Conservation (phyloP, 2,113 vertebrate genomes). For the Rhadina sibilatrix region DNA sequence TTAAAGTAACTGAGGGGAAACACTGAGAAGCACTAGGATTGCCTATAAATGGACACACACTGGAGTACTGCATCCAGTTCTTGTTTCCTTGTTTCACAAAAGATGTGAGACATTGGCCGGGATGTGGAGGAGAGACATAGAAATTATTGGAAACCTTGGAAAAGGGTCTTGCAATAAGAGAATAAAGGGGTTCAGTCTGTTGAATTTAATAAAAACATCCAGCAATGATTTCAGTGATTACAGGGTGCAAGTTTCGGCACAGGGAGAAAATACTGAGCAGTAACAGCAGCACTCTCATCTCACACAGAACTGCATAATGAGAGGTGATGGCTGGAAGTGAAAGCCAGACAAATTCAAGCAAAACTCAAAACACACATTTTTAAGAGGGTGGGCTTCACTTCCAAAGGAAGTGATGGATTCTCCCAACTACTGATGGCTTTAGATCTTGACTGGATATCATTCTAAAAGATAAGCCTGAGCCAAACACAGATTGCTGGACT, state of each 20-base stretch:
- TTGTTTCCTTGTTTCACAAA: not conserved
- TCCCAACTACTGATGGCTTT: slow-evolving; percentile 24
- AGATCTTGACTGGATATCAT: not conserved
- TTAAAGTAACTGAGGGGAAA: not conserved
- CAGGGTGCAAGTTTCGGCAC: not conserved
- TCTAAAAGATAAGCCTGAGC: slow-evolving; percentile 35
- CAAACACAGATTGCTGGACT: slow-evolving; percentile 27
- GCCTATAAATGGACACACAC: not conserved
- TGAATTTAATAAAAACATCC: slow-evolving; percentile 35
- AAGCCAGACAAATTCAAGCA: slow-evolving; percentile 39
- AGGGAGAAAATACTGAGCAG: not conserved
- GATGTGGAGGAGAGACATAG: not conserved
- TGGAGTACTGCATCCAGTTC: not conserved
- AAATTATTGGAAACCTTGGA: not conserved
- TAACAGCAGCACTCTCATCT: slow-evolving; percentile 7
- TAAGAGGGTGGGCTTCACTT: not conserved
- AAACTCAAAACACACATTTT: slow-evolving; percentile 33
- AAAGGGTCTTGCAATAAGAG: not conserved
- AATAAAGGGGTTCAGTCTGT: slow-evolving; percentile 12
- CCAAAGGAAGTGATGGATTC: slow-evolving; percentile 37
- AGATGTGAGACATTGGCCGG: not conserved
- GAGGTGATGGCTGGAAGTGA: slow-evolving; percentile 17
- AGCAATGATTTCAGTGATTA: not conserved
- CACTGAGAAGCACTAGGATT: not conserved
- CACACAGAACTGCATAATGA: not conserved